Base-by-base conservation (phyloP, 2,888 invertebrate species). In the Prosopocoilus inquinatus region DNA sequence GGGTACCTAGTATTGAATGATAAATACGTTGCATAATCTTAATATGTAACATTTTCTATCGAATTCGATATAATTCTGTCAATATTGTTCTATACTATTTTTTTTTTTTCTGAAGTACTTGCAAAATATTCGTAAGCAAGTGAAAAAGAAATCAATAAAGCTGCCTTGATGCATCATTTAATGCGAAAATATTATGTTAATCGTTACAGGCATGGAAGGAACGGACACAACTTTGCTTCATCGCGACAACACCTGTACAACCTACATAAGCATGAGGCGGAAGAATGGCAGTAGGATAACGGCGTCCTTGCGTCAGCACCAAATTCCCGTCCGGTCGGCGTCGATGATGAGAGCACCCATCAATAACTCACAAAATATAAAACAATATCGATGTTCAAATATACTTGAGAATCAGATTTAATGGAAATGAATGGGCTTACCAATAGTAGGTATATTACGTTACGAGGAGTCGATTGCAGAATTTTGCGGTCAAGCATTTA, bases 241-340 rank as follows among this genome's bases (percentile, higher is more conserved):
- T 62, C 79, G 85, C 60, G 82, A 82, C 69, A 84, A 85, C 75
- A 85, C 85, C 12, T 82, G 81, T 72, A 84, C 83, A 55, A 84
- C 84, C 2, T 84, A 83, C 75, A 79, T 84, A 64, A 84, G 84
- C 70, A 79, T 84, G 65, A 78, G 82, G 52, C 77, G 81, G 43
- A 77, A 77, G 60, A 72, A 68, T 47, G 72, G 71, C 53, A 70
- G 65, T 28, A 71, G 70, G 38, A 47, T 60, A 38, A 51, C 55
- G 20, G 56, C 60, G 33, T 52, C 59, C 8, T 61, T 67, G 11
- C 63, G 67, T 5, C 62, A 61, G 48, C 65, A 65, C 39, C 71
- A 71, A 47, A 59, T 68, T n/a, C 72, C 73, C 1, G 66, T 70
- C 9, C 58, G 74, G 50, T 71, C 72, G 4, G 71, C 69, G 2